Evolutionary conservation across 2,888 invertebrate species (phyloP).

Genomic region (Oscheius myriophilus): DNA sequence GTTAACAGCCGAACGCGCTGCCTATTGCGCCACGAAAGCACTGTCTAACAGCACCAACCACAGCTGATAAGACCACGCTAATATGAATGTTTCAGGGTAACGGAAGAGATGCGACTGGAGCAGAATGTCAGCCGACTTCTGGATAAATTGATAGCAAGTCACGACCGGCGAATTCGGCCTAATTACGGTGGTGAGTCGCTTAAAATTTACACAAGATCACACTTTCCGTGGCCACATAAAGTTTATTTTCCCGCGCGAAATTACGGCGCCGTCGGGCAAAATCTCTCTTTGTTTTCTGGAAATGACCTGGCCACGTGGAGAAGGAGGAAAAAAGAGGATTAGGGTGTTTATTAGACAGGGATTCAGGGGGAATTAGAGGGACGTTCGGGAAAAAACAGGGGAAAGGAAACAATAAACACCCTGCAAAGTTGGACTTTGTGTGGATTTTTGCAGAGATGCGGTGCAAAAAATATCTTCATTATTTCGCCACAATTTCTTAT

Average conservation of each 20-base stretch:
- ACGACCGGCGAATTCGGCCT: slow-evolving; percentile 69
- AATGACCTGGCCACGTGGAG: background rate
- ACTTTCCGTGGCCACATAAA: too few relatives aligned
- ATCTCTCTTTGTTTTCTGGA: slow-evolving; percentile 10
- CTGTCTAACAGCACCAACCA: background rate
- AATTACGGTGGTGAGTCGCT: slow-evolving; percentile 67
- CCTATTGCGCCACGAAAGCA: slow-evolving; percentile 56
- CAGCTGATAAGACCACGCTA: background rate
- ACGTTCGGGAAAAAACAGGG: background rate
- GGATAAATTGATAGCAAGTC: slow-evolving; percentile 66
- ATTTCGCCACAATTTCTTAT: too few relatives aligned
- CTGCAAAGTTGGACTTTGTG: background rate
- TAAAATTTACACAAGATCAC: background rate
- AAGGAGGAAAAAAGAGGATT: background rate
- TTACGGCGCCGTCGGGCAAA: too few relatives aligned
- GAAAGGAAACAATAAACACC: slow-evolving; percentile 6
- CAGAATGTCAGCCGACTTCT: slow-evolving; percentile 52
- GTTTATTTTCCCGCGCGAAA: too few relatives aligned
- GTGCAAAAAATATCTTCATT: too few relatives aligned
- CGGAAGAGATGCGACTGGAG: slow-evolving; percentile 32
- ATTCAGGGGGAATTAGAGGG: too few relatives aligned
- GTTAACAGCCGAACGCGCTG: slow-evolving; percentile 71
- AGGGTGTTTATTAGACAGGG: background rate
- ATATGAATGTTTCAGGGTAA: slow-evolving; percentile 2
- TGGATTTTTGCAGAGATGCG: too few relatives aligned